Evolutionary conservation across 1,140 invertebrate genomes (phyloP).

Genomic region (Zophobas morio): DNA sequence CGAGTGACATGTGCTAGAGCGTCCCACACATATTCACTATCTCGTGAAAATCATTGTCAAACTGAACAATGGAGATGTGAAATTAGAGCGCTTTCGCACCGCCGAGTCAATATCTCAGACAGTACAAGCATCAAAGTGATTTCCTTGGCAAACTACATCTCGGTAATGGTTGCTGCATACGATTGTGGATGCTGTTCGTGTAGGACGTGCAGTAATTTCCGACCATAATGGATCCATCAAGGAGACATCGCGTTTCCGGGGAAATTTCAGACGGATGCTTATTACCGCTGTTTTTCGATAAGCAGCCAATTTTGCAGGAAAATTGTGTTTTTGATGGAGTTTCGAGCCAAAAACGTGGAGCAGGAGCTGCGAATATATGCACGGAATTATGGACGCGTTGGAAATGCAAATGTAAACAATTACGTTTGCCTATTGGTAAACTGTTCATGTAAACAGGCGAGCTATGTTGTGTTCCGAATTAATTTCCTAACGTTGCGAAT

Average conservation of each 20-base stretch:
- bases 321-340: neutral
- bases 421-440: too few relatives aligned
- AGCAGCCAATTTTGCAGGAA: neutral
- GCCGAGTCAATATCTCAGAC: neutral
- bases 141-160: neutral
- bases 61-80: neutral
- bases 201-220: slow-evolving; percentile 6
- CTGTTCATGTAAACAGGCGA: too few relatives aligned
- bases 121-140: neutral
- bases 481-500: too few relatives aligned
- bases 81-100: neutral
- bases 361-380: too few relatives aligned
- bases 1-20: slow-evolving; percentile 5
- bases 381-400: too few relatives aligned
- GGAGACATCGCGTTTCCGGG: slow-evolving; percentile 7
- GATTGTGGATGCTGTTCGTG: slow-evolving; percentile 4
- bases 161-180: slow-evolving; percentile 7
- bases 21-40: neutral
- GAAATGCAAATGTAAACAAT: too few relatives aligned
- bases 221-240: slow-evolving; percentile 1
- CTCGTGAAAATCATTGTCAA: slow-evolving; percentile 3
- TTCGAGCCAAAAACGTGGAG: too few relatives aligned
- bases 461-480: too few relatives aligned
- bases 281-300: slow-evolving; percentile 12
- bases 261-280: neutral